A percentile compares a stretch with the other conserved stretches of the same genome.
Evolutionary conservation across 1,140 invertebrate genomes (phyloP).

Genomic region (Ectropis grisescens): DNA sequence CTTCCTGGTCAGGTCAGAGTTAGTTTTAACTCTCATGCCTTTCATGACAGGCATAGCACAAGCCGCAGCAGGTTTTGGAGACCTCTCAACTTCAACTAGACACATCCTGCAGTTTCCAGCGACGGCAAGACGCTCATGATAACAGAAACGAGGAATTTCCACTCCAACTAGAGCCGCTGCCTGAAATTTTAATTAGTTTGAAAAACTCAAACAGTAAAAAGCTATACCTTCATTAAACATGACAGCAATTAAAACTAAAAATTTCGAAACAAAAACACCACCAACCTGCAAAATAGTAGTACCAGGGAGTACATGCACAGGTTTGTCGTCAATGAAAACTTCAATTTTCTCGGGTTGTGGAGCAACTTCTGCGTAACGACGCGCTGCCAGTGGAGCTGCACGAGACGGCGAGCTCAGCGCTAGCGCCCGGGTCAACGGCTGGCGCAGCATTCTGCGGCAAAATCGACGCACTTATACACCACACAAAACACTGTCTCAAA

Average conservation of each 20-base stretch:
- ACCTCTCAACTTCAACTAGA: constrained; percentile 98
- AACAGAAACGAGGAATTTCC: constrained; percentile 99
- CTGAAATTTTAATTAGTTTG: constrained; percentile 54
- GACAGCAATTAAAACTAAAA: too few relatives aligned
- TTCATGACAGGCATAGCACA: constrained; percentile 99
- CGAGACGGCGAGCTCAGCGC: constrained; percentile 46
- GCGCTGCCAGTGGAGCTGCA: constrained; percentile 49
- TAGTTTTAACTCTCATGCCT: constrained; percentile 95
- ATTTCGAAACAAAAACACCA: too few relatives aligned
- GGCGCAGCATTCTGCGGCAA: constrained; percentile 71
- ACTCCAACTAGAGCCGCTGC: constrained; percentile 96
- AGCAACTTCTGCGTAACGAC: constrained; percentile 46
- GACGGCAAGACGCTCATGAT: constrained; percentile 97
- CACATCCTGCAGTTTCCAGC: constrained; percentile 99
- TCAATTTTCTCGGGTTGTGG: constrained; percentile 88
- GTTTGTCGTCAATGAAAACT: constrained; percentile 98
- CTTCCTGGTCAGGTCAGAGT: constrained; percentile 91
- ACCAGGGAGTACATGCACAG: constrained; percentile 93
- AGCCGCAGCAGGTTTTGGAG: constrained; percentile 94
- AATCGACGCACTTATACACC: constrained; percentile 14
- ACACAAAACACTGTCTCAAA: too few relatives aligned
- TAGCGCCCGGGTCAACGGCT: constrained; percentile 68
- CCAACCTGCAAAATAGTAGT: constrained; percentile 98
- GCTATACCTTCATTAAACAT: too few relatives aligned
- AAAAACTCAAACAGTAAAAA: too few relatives aligned